Percentiles rank a stretch among this genome's conserved stretches.
Conservation (phyloP, 2,797 vertebrate genomes). For the Sebastes trivittatus region DNA sequence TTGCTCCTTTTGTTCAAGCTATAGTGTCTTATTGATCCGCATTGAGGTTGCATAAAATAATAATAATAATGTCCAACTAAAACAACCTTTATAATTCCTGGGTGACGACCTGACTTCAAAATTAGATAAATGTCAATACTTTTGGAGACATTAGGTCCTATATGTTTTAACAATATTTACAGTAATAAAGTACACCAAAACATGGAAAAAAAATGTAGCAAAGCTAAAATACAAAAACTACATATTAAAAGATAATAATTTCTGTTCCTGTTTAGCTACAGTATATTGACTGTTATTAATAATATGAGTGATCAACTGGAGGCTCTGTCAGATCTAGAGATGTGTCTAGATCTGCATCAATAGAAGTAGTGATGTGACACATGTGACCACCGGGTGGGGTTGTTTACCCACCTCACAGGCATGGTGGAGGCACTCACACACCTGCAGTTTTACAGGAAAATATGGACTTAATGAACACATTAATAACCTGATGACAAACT, state of each 20-base stretch:
- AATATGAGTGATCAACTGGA: not conserved
- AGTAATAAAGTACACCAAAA: not conserved
- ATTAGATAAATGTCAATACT: too few species aligned
- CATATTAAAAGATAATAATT: not conserved
- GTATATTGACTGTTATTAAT: not conserved
- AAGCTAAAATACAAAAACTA: not conserved
- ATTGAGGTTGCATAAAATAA: not conserved
- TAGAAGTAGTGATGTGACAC: not conserved
- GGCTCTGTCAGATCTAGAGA: not conserved
- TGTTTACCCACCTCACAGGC: conserved; percentile 21
- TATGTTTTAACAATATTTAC: not conserved
- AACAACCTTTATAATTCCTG: not conserved
- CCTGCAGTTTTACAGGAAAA: not conserved
- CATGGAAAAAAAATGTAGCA: not conserved
- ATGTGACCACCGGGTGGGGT: conserved; percentile 47
- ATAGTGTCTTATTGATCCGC: not conserved
- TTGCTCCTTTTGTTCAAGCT: not conserved
- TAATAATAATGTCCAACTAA: not conserved
- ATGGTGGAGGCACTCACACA: not conserved
- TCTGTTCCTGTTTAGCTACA: not conserved
- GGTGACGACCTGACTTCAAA: too few species aligned
- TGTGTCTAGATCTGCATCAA: not conserved
- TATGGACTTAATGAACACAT: not conserved
- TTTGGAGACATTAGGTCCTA: too few species aligned
- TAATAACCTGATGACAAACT: not conserved